Percentiles rank a stretch among this genome's conserved stretches.
Evolutionary conservation across 2,888 invertebrate species (phyloP).

Genomic region (Ophraella communa): DNA sequence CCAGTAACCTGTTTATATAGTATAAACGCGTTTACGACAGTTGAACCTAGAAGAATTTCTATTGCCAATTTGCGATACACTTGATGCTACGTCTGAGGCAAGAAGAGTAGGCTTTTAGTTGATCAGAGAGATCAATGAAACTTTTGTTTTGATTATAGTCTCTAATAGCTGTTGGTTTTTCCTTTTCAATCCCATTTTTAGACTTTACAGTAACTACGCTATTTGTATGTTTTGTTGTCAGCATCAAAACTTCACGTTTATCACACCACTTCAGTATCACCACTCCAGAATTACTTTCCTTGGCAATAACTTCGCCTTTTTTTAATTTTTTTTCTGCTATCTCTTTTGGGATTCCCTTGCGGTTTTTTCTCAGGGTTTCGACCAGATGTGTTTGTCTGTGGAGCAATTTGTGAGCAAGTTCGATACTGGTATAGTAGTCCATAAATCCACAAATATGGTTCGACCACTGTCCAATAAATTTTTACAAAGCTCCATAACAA

Average conservation of each 20-base stretch:
- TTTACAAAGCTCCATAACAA: background rate
- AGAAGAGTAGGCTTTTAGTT: background rate
- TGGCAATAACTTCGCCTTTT: slow-evolving; percentile 8
- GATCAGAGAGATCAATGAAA: background rate
- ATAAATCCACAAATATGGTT: background rate
- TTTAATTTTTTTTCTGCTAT: background rate
- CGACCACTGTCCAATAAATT: background rate
- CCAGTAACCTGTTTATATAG: no score
- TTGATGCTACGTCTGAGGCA: background rate
- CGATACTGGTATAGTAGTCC: background rate
- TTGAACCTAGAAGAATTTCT: background rate
- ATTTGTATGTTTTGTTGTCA: no score
- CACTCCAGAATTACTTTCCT: slow-evolving; percentile 9
- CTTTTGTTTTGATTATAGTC: background rate
- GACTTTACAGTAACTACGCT: no score
- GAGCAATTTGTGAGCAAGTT: background rate
- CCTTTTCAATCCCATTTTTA: background rate
- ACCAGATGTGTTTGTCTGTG: background rate
- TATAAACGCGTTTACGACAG: background rate
- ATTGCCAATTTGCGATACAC: background rate
- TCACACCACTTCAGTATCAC: background rate
- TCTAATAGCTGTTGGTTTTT: background rate
- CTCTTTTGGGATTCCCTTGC: slow-evolving; percentile 6
- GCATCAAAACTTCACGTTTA: no score
- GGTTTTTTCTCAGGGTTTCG: background rate